Conservation (phyloP, 2,888 invertebrate species). For the Lepetodrilus schrolli region DNA sequence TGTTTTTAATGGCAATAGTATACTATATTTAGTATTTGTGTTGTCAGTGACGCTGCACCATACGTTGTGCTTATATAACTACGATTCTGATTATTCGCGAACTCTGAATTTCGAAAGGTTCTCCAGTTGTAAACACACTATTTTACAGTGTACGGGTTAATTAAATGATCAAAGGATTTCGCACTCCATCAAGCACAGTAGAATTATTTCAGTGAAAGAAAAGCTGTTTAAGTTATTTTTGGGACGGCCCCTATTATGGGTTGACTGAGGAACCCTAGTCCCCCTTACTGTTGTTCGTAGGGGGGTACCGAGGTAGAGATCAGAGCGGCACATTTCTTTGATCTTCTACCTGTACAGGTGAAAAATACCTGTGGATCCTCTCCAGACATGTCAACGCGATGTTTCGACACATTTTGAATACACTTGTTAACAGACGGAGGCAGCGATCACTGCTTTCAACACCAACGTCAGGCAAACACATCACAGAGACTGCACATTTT, state of each 20-base stretch:
- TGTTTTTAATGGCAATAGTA: too few species aligned
- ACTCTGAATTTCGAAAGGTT: too few species aligned
- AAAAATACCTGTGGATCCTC: neutral
- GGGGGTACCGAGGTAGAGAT: neutral
- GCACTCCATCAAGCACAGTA: neutral
- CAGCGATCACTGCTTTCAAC: conserved; percentile 8
- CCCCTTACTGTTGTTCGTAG: neutral
- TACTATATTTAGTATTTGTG: too few species aligned
- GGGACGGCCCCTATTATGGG: neutral
- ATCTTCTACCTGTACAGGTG: conserved; percentile 18
- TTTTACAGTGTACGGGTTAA: too few species aligned
- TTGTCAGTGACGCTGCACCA: too few species aligned
- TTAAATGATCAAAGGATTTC: too few species aligned
- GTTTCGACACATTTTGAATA: conserved; percentile 25
- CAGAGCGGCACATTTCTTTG: conserved; percentile 21
- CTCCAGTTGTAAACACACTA: too few species aligned
- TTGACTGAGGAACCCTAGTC: neutral
- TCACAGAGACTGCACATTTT: neutral
- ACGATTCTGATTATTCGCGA: too few species aligned
- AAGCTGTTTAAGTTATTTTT: neutral
- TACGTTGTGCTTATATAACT: too few species aligned
- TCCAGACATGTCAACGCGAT: conserved; percentile 8
- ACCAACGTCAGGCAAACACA: neutral
- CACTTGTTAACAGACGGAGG: conserved; percentile 18
- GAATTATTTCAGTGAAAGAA: neutral